Base-by-base conservation (phyloP, 37 sponge, comb jelly and placozoan genomes). In the Cliona cf. orientalis region DNA sequence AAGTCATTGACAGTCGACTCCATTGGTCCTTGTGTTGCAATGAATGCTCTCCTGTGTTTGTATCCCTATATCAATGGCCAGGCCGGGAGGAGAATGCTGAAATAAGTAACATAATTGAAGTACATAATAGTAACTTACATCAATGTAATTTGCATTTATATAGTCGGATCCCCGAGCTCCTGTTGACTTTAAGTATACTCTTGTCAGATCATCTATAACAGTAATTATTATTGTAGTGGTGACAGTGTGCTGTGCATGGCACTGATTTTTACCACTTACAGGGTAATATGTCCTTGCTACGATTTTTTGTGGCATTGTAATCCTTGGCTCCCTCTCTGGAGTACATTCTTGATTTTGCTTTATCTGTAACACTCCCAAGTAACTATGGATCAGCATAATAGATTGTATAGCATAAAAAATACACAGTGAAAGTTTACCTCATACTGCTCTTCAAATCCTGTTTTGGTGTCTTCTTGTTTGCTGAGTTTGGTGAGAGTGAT, bases 131-230 rank as follows among this genome's bases (percentile, higher is more conserved):
- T 5, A 31, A 17, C 91, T 76, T 61, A 91, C 91, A 80, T 86
- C 82, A 11, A 91, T 66, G 44, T 58, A 82, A 37, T 83, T 86
- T 49, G 87, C 91, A 71, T 91, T 91, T n/a, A 91, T 91, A 61
- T 91, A 91, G 46, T 86, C 91, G 2, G 91, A 68, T 60, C 76
- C 86, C 44, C 72, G 72, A 33, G 35, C 43, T 39, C 59, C 81
- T 21, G 68, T 37, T 31, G 66, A 36, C 49, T 42, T 74, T 23
- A 84, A 34, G 25, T 12, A 1, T 3, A 75, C 69, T 46, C 84
- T 57, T 40, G 46, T 76, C 9, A 67, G 46, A 35, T 84, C 65
- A 36, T 84, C 84, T 84, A 56, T 34, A 81, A 3, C 7, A 41
- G 14, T 49, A 49, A 49, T 19, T 14, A 49, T 9, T 49, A n/a